Evolutionary conservation across 2,113 vertebrate species (phyloP), one percentile per base, ranked within the genome.

Genomic region (Microtus ochrogaster): DNA sequence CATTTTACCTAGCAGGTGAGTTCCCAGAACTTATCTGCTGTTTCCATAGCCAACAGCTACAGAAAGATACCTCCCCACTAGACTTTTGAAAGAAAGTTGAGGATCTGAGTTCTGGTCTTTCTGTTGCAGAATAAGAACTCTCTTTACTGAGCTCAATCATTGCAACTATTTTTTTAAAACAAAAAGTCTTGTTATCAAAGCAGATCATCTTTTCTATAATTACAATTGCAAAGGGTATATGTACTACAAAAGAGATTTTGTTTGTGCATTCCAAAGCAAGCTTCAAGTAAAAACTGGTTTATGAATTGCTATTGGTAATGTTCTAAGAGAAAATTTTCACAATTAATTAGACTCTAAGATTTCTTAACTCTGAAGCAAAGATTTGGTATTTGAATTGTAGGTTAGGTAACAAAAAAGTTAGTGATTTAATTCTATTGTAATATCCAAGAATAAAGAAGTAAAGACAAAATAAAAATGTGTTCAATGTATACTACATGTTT

Each of bases 1-100:
- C 19, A 44, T 26, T 11, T 30, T 30, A 65, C 4, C 4, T 65
- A 11, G 24, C 58, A 65, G 10, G 16, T 44, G 39, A 44, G 6
- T 84, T 65, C 13, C 13, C 26, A 44, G 39, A 30, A 63, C 10
- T 6, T 63, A 41, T 63, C 3, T 33, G 14, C 28, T 28, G 3
- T 44, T 39, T 44, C 14, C 39, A 28, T 33, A 44, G 39, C n/a
- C 19, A 12, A 19, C 4, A 4, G 26, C 0, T 41, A 84, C n/a
- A 44, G n/a, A 44, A 11, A 7, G 8, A 10, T 41, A 5, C 10
- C 2, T 30, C 13, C 2, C 7, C 2, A 61, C 12, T 14, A 82
- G 36, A 4, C 3, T 41, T 83, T 10, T 17, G 14, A 28, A 39
- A 28, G 24, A 44, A 26, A 11, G 12, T 5, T 63, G 55, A 7